phyloP scores from a whole-genome alignment of 2,797 vertebrate genomes.

The Mormyrops boulengeri region DNA sequence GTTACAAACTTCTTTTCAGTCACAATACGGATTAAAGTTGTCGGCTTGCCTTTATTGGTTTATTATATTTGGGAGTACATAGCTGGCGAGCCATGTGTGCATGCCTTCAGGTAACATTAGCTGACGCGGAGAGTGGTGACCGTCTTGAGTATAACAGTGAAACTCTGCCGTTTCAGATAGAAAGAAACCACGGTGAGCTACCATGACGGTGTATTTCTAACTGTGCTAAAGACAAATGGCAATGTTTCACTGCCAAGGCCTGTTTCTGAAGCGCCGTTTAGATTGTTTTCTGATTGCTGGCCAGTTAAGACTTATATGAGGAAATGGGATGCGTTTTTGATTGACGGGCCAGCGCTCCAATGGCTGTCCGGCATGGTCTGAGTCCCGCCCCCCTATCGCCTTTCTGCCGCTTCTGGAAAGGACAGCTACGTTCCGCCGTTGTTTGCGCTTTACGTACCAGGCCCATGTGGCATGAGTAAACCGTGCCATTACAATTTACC shows the following conservation, averaged over 20 bases:
- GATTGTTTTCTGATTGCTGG: not conserved
- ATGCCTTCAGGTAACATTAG: not conserved
- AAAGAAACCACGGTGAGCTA: not conserved
- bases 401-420: not conserved
- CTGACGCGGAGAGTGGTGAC: not conserved
- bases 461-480: not conserved
- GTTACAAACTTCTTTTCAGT: not conserved
- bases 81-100: not conserved
- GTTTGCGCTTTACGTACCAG: not conserved
- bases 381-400: not conserved
- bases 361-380: not conserved
- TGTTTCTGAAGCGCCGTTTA: conserved; percentile 8
- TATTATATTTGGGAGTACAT: not conserved
- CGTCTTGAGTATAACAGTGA: not conserved
- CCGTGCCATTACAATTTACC: not conserved
- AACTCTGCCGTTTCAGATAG: not conserved
- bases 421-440: not conserved
- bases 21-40: not conserved
- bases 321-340: not conserved
- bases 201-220: not conserved
- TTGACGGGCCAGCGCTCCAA: conserved; percentile 9
- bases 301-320: not conserved
- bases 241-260: not conserved
- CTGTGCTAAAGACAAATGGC: not conserved
- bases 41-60: not conserved